phyloP scores from a whole-genome alignment of 2,797 vertebrate species.

The Meda fulgida region DNA sequence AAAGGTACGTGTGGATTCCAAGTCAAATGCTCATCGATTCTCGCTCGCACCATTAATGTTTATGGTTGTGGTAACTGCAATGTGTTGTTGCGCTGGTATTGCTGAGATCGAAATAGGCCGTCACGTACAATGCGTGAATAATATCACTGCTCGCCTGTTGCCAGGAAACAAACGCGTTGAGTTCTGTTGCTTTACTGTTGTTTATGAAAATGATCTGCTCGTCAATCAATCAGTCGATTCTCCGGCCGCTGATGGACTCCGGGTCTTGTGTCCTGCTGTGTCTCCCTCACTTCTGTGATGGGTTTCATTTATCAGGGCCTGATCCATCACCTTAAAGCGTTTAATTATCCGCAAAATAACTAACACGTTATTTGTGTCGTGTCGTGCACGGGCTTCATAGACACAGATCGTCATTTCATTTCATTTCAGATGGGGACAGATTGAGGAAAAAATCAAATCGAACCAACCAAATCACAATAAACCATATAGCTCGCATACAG shows the following conservation, averaged over 20 bases:
- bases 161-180: constrained; percentile 66
- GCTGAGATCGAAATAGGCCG: constrained; percentile 44
- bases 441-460: not conserved
- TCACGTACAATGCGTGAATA: constrained; percentile 46
- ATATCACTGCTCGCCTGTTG: constrained; percentile 69
- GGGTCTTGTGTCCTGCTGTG: constrained; percentile 29
- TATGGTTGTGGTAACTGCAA: not conserved
- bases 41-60: not conserved
- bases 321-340: constrained; percentile 19
- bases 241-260: constrained; percentile 24
- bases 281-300: constrained; percentile 12
- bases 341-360: constrained; percentile 10
- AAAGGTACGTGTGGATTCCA: constrained; percentile 55
- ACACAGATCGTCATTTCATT: not conserved
- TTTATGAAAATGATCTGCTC: constrained; percentile 51
- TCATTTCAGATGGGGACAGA: not conserved
- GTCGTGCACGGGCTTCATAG: not conserved
- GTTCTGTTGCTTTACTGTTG: constrained; percentile 44
- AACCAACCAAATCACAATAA: not conserved
- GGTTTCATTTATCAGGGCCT: constrained; percentile 29
- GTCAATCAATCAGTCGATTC: constrained; percentile 27
- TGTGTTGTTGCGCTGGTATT: not conserved
- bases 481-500: not conserved
- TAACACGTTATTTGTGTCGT: constrained; percentile 5
- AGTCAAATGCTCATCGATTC: not conserved